A percentile compares a stretch with the other conserved stretches of the same genome.
Evolutionary conservation across 2,888 invertebrate genomes (phyloP).

Genomic region (Tyria jacobaeae): DNA sequence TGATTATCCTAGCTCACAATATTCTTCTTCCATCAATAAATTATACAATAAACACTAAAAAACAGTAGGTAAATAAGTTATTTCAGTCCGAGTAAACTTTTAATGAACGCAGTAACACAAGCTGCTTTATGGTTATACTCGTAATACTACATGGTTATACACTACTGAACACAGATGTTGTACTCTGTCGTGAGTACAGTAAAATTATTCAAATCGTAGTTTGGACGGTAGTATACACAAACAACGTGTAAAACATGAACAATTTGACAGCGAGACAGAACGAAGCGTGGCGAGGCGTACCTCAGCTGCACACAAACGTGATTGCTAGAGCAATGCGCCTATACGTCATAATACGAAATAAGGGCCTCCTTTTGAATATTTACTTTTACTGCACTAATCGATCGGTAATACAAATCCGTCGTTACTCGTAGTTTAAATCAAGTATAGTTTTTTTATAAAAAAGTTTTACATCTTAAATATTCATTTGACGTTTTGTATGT

Average conservation of each 20-base stretch:
- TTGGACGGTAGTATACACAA: constrained; percentile 28
- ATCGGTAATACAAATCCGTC: neutral
- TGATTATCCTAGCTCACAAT: neutral
- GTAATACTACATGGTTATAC: too few relatives aligned
- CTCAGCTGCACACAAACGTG: constrained; percentile 54
- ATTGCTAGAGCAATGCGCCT: constrained; percentile 48
- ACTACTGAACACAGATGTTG: constrained; percentile 3
- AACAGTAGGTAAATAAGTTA: neutral
- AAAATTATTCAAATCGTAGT: constrained; percentile 37
- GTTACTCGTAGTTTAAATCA: neutral
- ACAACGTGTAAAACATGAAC: constrained; percentile 48
- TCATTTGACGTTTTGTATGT: too few relatives aligned
- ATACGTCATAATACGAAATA: constrained; percentile 39
- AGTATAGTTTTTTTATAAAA: too few relatives aligned
- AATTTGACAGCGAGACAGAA: constrained; percentile 48
- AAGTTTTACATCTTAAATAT: too few relatives aligned
- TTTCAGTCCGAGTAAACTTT: neutral
- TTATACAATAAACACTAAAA: neutral
- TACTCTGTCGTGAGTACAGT: constrained; percentile 12
- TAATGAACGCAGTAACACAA: neutral
- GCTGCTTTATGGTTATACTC: neutral
- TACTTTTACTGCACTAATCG: constrained; percentile 16
- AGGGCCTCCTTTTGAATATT: constrained; percentile 36
- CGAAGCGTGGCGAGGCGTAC: constrained; percentile 31
- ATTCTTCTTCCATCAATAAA: neutral